Base-by-base conservation (phyloP, 2,113 vertebrate genomes). In the Diphyllodes magnificus region DNA sequence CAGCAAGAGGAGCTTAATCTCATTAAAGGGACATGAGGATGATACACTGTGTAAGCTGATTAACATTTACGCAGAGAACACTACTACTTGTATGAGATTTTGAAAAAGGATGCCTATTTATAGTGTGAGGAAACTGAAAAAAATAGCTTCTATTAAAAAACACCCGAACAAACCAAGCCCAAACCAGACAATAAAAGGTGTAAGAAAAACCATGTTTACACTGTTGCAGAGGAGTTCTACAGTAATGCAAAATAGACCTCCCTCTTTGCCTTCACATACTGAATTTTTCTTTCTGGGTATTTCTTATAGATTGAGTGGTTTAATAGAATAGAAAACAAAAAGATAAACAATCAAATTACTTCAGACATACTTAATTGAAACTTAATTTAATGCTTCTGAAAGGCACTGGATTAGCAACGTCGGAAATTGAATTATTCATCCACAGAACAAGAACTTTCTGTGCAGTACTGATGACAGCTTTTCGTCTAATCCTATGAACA, bases 361-460 rank as follows among this genome's bases (percentile, higher is more conserved):
- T 95, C 93, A 94, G 82, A 90, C 51, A 70, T 92, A 63, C 30
- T 90, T 96, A 94, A 95, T 78, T 95, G 85, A 94, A 93, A 80
- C 59, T 96, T 95, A 95, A 93, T 91, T 91, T 92, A 92, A 68
- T 96, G 90, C 31, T 92, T 90, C 69, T 94, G 92, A 95, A 94
- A 93, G 60, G 24, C 60, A 70, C 39, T 92, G 79, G 85, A 94
- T 97, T 96, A 88, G 23, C 71, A 93, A 47, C 76, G 60, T 63
- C 0, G 4, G 88, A 93, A 97, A 96, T 66, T 83, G 40, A 94
- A 93, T 95, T 96, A 93, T 86, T 94, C 86, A 93, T 84, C 61
- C 13, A 11, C 40, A 75, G 92, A 90, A 86, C 24, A 96, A 93
- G 71, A 90, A 86, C 66, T 88, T 91, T 88, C 82, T 86, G 85